These are phyloP conservation scores for Dichetophora obliterata DNA, from an alignment of 2,888 invertebrate genomes.

Conservation along the genomic window DNA sequence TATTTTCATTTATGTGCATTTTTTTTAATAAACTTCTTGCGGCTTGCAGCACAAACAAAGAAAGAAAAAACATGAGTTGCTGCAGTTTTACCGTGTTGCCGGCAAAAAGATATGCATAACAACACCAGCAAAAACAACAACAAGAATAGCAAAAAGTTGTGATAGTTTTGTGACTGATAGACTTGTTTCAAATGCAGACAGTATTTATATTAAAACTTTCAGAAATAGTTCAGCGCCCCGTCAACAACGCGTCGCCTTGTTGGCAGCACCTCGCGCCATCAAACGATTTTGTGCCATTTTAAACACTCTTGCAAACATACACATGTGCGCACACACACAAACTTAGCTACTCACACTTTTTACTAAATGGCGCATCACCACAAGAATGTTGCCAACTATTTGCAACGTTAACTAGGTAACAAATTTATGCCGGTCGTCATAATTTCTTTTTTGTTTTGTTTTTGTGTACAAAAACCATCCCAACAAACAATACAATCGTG, in stretches of 20 bases:
- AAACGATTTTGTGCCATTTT: not conserved
- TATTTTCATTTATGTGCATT: not conserved
- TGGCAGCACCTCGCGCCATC: not conserved
- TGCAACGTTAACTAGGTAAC: constrained; percentile 24
- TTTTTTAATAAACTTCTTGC: constrained; percentile 20
- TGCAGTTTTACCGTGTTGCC: not conserved
- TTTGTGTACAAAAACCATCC: not conserved
- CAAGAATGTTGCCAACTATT: constrained; percentile 34
- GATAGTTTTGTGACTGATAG: constrained; percentile 63
- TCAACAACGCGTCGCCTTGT: not conserved
- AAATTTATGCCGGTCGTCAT: constrained; percentile 20
- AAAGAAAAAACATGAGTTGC: not conserved
- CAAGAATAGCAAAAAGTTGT: constrained; percentile 23
- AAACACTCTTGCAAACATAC: not conserved
- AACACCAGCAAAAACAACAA: not conserved
- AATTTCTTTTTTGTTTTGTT: not conserved
- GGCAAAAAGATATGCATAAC: not conserved
- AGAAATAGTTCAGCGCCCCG: constrained; percentile 20
- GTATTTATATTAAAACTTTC: constrained; percentile 52
- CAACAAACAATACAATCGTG: not conserved
- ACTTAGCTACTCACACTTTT: not conserved
- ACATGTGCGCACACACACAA: not conserved
- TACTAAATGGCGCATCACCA: not conserved
- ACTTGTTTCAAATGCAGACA: constrained; percentile 65
- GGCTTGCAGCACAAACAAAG: constrained; percentile 13